Evolutionary conservation across 2,113 vertebrate genomes (phyloP), one percentile per base, ranked within the genome.

Genomic region (Takifugu flavidus): DNA sequence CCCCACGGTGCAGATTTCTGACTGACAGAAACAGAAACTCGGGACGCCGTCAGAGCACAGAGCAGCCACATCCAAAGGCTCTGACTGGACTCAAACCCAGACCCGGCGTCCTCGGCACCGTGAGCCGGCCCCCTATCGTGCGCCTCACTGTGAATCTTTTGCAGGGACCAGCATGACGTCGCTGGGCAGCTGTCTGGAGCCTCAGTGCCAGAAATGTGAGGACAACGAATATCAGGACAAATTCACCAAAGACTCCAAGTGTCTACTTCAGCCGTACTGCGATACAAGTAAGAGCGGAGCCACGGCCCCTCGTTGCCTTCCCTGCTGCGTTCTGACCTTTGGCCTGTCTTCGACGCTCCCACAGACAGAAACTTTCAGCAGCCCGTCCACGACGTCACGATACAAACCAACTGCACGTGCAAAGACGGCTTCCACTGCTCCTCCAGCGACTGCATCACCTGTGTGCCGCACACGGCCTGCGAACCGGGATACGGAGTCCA

Each of bases 271-370:
- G 39, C 85, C 76, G 0, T 82, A 64, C 64, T 92, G 91, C 31
- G 89, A 92, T 60, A 11, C 6, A 10, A 82, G 91, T 92, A 67
- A 86, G 91, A 62, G 42, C 14, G 4, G 5, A 25, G 4, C 55
- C 10, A 0, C 14, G 53, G n/a, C 28, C 14, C 10, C 5, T 5
- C 0, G 2, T 5, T 26, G 27, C 27, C 5, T 51, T 5, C 13
- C 29, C 55, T 0, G 27, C 10, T 5, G 2, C 7, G 47, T 25
- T 25, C 13, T 31, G 10, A 34, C 57, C 8, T 20, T 39, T 2
- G 12, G 14, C 53, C 42, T 12, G 0, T 73, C 61, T 13, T 14
- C 34, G 2, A 10, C 45, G 2, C 45, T 52, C 56, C 63, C 49
- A 25, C 70, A 92, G 91, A 91, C 65, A 60, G 50, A 43, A 69